Evolutionary conservation across 2,113 vertebrate genomes (phyloP).

Genomic region (Melanerpes formicivorus): DNA sequence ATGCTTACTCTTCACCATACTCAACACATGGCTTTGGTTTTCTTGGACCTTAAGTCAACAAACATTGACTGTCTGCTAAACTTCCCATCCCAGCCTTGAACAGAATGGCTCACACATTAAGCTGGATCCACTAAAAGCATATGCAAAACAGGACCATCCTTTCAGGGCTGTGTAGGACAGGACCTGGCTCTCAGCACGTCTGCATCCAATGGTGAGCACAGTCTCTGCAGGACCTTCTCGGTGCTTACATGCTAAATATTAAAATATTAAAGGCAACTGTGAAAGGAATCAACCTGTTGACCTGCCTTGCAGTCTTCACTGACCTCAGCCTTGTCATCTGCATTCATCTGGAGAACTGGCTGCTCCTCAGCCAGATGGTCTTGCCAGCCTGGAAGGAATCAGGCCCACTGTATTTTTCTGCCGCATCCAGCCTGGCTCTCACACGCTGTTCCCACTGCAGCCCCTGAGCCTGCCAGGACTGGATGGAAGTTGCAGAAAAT

Average conservation of each 20-base stretch:
- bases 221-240: background rate
- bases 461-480: slow-evolving; percentile 50
- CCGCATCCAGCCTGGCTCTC: slow-evolving; percentile 34
- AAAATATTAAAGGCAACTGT: background rate
- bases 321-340: slow-evolving; percentile 1
- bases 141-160: background rate
- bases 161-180: background rate
- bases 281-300: background rate
- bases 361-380: background rate
- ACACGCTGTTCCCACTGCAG: slow-evolving; percentile 3
- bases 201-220: background rate
- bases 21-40: background rate
- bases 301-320: background rate
- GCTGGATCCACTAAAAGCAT: background rate
- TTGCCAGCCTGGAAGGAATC: slow-evolving; percentile 1
- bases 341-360: background rate
- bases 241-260: background rate
- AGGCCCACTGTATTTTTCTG: background rate
- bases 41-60: background rate
- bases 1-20: background rate
- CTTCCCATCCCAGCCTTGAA: background rate
- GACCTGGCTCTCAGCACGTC: background rate
- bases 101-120: background rate
- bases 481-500: slow-evolving; percentile 38
- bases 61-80: background rate